phyloP scores from a whole-genome alignment of 2,888 invertebrate species.

The Acanthosepion lycidas region DNA sequence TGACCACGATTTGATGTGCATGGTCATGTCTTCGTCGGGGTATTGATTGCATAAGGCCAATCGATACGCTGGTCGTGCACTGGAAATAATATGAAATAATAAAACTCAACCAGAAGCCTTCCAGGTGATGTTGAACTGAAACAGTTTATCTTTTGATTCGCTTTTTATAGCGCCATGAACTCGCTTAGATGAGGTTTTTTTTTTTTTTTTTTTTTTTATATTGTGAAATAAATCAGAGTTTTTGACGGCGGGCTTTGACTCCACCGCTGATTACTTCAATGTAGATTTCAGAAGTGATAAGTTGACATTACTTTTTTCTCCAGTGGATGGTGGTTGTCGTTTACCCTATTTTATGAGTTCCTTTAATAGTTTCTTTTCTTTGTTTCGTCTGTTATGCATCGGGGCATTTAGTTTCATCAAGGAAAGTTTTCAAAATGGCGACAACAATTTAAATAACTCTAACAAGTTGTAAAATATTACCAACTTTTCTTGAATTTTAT shows the following conservation, averaged over 20 bases:
- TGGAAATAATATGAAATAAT: conserved; percentile 9
- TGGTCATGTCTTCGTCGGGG: neutral
- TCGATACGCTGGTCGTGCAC: neutral
- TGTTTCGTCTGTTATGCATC: too few relatives aligned
- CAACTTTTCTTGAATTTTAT: too few relatives aligned
- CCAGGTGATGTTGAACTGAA: neutral
- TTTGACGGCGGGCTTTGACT: neutral
- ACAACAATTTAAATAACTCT: too few relatives aligned
- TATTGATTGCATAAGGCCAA: neutral
- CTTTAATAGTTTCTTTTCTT: too few relatives aligned
- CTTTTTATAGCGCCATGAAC: neutral
- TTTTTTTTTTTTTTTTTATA: neutral
- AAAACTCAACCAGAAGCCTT: neutral
- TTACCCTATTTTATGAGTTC: too few relatives aligned
- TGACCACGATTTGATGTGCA: neutral
- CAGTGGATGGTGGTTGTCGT: neutral
- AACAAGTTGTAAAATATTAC: too few relatives aligned
- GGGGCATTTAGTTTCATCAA: neutral
- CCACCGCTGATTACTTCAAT: neutral
- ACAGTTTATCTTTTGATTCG: neutral
- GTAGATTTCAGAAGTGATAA: neutral
- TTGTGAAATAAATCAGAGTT: neutral
- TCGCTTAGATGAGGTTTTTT: neutral
- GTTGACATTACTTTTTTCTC: neutral
- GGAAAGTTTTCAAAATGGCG: too few relatives aligned